These are phyloP conservation scores for Chironex yamaguchii DNA, from an alignment of 30 jellyfish, hydroid and myxozoan genomes.

Conservation along the genomic window DNA sequence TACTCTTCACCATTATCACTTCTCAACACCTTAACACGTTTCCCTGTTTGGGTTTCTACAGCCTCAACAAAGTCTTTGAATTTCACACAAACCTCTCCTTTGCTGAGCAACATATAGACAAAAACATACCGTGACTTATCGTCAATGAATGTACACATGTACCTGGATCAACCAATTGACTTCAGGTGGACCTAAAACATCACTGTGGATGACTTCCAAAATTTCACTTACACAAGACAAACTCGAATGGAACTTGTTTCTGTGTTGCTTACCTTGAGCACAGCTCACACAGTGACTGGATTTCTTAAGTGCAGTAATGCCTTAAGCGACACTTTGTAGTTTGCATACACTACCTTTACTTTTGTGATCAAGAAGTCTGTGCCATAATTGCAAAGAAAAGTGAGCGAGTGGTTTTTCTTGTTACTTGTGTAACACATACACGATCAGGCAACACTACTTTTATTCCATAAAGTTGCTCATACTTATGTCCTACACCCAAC, in stretches of 20 bases:
- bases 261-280: constrained; percentile 59
- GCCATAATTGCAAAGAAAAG: constrained; percentile 19
- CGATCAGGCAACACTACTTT: constrained; percentile 23
- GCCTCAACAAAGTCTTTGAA: constrained; percentile 17
- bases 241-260: constrained; percentile 17
- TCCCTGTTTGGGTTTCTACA: constrained; percentile 37
- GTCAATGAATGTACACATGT: constrained; percentile 27
- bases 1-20: constrained; percentile 36
- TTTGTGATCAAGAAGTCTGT: constrained; percentile 14
- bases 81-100: constrained; percentile 14
- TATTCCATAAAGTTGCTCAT: constrained; percentile 9
- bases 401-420: not conserved
- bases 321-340: constrained; percentile 33
- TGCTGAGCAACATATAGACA: constrained; percentile 16
- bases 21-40: constrained; percentile 1
- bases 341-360: not conserved
- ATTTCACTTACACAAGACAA: constrained; percentile 7
- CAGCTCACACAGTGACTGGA: constrained; percentile 43
- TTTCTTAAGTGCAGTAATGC: constrained; percentile 12
- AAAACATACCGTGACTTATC: constrained; percentile 41
- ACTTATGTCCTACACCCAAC: constrained; percentile 32
- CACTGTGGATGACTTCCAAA: constrained; percentile 42
- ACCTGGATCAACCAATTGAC: constrained; percentile 59
- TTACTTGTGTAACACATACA: constrained; percentile 23
- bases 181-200: constrained; percentile 49